A percentile compares a stretch with the other conserved stretches of the same genome.
These are phyloP conservation scores for Cheilosia grossa DNA, from an alignment of 2,888 invertebrate genomes.

Conservation along the genomic window DNA sequence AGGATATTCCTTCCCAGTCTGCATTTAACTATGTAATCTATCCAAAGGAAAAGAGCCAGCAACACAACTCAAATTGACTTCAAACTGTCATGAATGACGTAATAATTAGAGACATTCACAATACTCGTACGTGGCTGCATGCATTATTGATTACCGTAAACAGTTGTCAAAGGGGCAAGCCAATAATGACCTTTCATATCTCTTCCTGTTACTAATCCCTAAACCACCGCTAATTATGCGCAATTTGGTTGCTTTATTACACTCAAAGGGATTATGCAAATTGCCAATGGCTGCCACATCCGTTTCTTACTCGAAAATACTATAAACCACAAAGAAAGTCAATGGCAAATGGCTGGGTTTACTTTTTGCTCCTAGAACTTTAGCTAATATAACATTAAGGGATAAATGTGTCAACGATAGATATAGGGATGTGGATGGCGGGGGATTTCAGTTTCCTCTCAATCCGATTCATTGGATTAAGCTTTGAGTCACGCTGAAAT, in stretches of 20 bases:
- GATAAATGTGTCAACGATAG: conserved; percentile 10
- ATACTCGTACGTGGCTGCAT: no score
- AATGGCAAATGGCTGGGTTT: background rate
- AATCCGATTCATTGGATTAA: conserved; percentile 14
- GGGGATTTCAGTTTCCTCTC: conserved; percentile 6
- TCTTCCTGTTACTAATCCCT: no score
- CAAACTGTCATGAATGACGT: no score
- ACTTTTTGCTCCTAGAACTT: background rate
- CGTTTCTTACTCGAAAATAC: background rate
- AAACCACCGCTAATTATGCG: no score
- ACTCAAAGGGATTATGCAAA: background rate
- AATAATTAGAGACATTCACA: no score
- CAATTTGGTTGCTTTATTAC: conserved; percentile 6
- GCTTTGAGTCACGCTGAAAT: background rate
- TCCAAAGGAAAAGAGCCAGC: no score
- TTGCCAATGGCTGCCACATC: background rate
- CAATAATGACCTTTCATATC: no score
- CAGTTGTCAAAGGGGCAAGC: no score
- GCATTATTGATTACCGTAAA: no score
- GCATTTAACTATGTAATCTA: no score
- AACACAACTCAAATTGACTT: no score
- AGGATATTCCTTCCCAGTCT: no score
- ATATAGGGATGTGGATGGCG: background rate
- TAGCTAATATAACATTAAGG: conserved; percentile 1
- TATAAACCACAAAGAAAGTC: conserved; percentile 15